Evolutionary conservation across 2,113 vertebrate species (phyloP).

Genomic region (Bubalus kerabau): DNA sequence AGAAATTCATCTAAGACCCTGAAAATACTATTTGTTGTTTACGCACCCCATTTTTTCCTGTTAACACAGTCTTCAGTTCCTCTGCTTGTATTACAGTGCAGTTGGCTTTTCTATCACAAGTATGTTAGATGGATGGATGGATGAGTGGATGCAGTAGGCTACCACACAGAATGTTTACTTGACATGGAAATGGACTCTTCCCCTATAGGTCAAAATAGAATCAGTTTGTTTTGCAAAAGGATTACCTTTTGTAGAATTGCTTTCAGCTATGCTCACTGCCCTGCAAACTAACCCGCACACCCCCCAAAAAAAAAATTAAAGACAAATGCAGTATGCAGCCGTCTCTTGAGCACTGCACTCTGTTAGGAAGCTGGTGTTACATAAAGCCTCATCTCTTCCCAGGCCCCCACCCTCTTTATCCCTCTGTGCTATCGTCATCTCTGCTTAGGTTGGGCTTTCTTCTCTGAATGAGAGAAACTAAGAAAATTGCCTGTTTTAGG

Average conservation of each 20-base stretch:
- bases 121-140: background rate
- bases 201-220: constrained; percentile 36
- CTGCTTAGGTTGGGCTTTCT: constrained; percentile 32
- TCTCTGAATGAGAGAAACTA: constrained; percentile 54
- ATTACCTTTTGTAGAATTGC: background rate
- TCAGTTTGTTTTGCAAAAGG: constrained; percentile 20
- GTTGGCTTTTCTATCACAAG: background rate
- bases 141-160: background rate
- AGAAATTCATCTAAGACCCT: background rate
- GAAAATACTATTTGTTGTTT: background rate
- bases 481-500: constrained; percentile 69
- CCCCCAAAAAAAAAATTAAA: background rate
- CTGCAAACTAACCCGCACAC: accelerated
- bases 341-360: background rate
- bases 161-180: background rate
- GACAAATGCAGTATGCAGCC: background rate
- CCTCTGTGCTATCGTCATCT: background rate
- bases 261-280: background rate
- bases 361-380: background rate
- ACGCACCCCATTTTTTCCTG: background rate
- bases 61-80: background rate
- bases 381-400: background rate
- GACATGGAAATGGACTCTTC: background rate
- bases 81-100: background rate
- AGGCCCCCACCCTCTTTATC: background rate